Evolutionary conservation across 2,113 vertebrate species (phyloP).

Genomic region (Halichoerus grypus): DNA sequence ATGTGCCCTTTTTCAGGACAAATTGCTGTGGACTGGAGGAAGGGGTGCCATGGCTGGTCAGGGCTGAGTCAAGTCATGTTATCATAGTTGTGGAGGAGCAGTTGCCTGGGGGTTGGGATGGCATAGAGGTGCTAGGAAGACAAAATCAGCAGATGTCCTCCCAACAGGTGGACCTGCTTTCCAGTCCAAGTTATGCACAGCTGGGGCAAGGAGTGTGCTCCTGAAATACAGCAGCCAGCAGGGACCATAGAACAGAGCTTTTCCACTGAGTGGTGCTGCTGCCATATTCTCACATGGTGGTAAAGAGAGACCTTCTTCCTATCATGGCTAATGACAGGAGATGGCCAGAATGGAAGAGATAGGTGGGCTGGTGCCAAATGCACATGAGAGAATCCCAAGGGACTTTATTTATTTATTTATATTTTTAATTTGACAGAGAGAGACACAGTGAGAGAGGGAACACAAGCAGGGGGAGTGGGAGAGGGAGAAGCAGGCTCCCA

Average conservation of each 20-base stretch:
- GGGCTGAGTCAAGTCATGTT: background rate
- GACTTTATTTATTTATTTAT: background rate
- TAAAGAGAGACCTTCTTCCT: background rate
- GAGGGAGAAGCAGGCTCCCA: no score
- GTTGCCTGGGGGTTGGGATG: background rate
- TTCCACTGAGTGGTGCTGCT: background rate
- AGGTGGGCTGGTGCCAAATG: background rate
- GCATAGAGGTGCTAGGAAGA: background rate
- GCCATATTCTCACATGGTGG: background rate
- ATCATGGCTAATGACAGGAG: background rate
- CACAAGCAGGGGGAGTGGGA: no score
- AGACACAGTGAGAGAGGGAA: no score
- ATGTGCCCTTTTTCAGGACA: background rate
- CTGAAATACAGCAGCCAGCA: background rate
- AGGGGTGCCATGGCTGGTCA: background rate
- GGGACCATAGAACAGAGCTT: background rate
- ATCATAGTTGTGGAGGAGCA: background rate
- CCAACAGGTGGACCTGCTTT: background rate
- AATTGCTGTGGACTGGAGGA: background rate
- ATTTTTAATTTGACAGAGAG: no score
- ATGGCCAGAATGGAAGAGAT: background rate
- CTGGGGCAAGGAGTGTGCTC: background rate
- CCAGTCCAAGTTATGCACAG: background rate
- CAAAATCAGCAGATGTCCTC: background rate
- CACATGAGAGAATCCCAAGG: background rate